A percentile compares a stretch with the other conserved stretches of the same genome.
phyloP scores from a whole-genome alignment of 35 echinoderm and acorn worm species.

The Heliocidaris tuberculata region DNA sequence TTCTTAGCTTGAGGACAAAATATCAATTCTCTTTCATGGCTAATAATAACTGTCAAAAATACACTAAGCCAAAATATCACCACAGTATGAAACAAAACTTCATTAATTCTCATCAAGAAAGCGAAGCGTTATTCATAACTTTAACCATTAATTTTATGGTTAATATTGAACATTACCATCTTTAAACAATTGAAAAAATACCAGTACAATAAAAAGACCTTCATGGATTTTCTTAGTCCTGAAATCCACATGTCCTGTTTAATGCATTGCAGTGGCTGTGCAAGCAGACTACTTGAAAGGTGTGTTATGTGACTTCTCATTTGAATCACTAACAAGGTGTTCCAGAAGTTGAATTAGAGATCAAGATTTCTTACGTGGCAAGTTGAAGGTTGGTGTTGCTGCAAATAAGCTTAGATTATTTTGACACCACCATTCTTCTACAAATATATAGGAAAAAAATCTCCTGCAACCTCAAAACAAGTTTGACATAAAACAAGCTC shows the following conservation, averaged over 20 bases:
- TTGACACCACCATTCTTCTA: neutral
- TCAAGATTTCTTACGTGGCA: neutral
- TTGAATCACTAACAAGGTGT: neutral
- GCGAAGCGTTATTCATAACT: no score
- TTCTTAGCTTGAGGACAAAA: neutral
- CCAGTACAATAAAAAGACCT: no score
- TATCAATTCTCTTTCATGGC: neutral
- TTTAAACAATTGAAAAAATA: no score
- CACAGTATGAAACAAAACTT: neutral
- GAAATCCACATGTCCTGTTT: no score
- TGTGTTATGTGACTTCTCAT: neutral
- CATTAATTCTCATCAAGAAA: no score
- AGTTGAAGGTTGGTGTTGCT: neutral
- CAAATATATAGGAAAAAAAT: no score
- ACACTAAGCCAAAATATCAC: neutral
- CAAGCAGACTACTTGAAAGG: neutral
- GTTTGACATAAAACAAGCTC: neutral
- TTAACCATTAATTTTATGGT: no score
- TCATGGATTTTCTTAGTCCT: no score
- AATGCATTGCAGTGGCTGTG: neutral
- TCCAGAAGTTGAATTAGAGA: neutral
- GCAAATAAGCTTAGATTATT: neutral
- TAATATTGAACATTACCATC: no score
- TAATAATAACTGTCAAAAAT: neutral
- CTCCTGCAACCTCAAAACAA: no score